Evolutionary conservation across 2,797 vertebrate species (phyloP).

Genomic region (Lutjanus argentimaculatus): DNA sequence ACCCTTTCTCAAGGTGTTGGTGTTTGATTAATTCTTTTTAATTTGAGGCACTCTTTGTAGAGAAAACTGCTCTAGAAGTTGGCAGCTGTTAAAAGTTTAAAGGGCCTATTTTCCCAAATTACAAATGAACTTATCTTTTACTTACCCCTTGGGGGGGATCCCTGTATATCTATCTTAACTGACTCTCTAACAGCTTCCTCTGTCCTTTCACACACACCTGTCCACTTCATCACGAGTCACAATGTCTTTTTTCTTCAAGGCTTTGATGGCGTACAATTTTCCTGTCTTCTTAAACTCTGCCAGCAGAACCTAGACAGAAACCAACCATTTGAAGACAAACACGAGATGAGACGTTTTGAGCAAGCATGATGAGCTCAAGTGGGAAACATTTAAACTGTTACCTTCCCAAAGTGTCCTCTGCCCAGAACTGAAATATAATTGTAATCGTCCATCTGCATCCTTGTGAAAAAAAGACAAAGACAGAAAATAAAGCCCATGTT

Average conservation of each 20-base stretch:
- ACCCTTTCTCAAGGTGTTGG: not conserved
- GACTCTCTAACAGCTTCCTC: not conserved
- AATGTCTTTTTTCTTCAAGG: constrained; percentile 94
- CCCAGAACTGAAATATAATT: constrained; percentile 90
- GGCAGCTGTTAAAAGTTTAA: not conserved
- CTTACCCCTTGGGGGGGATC: not conserved
- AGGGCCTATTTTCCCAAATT: not conserved
- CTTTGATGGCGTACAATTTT: constrained; percentile 92
- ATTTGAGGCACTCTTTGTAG: not conserved
- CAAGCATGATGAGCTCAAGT: not conserved
- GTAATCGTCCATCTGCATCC: constrained; percentile 90
- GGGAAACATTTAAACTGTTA: constrained; percentile 19
- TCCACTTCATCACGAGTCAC: constrained; percentile 93
- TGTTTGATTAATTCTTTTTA: not conserved
- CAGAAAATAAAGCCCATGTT: not conserved
- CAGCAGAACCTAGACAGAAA: constrained; percentile 89
- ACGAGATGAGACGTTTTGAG: not conserved
- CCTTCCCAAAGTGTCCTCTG: constrained; percentile 93
- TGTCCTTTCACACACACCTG: constrained; percentile 76
- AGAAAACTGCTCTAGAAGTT: not conserved
- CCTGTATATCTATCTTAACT: not conserved
- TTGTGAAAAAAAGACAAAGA: not conserved
- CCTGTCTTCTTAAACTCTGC: constrained; percentile 89
- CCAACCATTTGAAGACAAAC: constrained; percentile 8
- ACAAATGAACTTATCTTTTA: not conserved